Base-by-base conservation (phyloP, 2,888 invertebrate genomes). In the Malthinus seriepunctatus region DNA sequence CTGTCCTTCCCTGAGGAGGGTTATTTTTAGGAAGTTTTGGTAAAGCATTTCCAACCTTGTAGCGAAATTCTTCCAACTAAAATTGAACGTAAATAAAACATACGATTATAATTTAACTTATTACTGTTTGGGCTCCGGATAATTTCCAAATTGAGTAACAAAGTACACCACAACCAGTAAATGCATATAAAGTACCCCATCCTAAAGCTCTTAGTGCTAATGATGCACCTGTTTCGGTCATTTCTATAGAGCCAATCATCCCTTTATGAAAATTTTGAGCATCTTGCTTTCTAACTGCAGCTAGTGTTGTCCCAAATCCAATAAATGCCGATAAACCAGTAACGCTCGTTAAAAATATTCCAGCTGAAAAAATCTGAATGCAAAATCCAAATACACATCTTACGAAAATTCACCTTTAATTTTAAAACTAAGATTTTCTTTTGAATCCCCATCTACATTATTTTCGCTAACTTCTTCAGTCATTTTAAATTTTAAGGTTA, bases 111-210 rank as follows among this genome's bases (percentile, higher is more conserved):
- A 51, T 12, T 34, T 39, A 8, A 23, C 59, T 60, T 79, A 84
- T 84, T 82, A 93, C 93, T 83, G 90, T 86, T 71, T 85, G 85
- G 15, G 93, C 95, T 53, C 95, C 95, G 37, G 94, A 88, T 9
- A 94, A 72, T 79, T 95, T 95, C 92, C 94, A 96, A 58, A 94
- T 84, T 8, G 88, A 86, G 78, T 88, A 93, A 74, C 90, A 92
- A 51, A 96, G 77, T 48, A 89, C 76, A 7, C 92, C 86, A 53
- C 94, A 92, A 0, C 95, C 95, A 33, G 89, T 81, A n/a, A 94
- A 80, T 0, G 96, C 93, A 78, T 91, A 95, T 0, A 95, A 65
- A 0, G 93, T 90, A 2, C 95, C 96, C 90, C 92, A 91, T 6
- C 90, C 91, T 0, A 97, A 81, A 0, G 97, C 97, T 73, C 92